These are phyloP conservation scores for Otolemur garnettii DNA, from an alignment of 2,113 vertebrate species.

Conservation along the genomic window DNA sequence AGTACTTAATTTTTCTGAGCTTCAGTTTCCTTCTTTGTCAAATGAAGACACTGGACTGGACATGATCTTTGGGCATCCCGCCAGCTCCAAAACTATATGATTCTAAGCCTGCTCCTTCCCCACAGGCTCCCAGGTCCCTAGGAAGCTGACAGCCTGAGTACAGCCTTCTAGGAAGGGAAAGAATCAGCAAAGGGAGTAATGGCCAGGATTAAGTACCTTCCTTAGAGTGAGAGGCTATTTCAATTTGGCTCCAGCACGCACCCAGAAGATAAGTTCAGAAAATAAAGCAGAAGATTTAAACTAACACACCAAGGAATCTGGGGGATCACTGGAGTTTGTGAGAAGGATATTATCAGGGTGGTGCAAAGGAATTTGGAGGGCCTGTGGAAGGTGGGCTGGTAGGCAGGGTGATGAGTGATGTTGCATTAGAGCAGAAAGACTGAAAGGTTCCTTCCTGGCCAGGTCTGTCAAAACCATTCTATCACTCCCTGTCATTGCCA, in stretches of 20 bases:
- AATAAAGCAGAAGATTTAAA: not conserved
- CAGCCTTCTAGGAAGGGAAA: constrained; percentile 32
- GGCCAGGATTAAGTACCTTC: not conserved
- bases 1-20: constrained; percentile 26
- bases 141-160: not conserved
- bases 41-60: not conserved
- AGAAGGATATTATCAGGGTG: not conserved
- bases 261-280: constrained; percentile 35
- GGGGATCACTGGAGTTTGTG: not conserved
- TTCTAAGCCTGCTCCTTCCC: not conserved
- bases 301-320: not conserved
- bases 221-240: not conserved
- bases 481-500: not conserved
- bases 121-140: not conserved
- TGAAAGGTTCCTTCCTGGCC: not conserved
- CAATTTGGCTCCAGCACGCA: not conserved
- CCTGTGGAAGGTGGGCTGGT: not conserved
- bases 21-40: constrained; percentile 56
- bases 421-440: not conserved
- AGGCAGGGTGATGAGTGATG: not conserved
- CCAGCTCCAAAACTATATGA: constrained; percentile 38
- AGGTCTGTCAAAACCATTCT: not conserved
- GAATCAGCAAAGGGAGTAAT: not conserved
- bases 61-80: constrained; percentile 3
- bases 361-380: not conserved